phyloP scores from a whole-genome alignment of 2,113 vertebrate species.

The Petromus typicus region DNA sequence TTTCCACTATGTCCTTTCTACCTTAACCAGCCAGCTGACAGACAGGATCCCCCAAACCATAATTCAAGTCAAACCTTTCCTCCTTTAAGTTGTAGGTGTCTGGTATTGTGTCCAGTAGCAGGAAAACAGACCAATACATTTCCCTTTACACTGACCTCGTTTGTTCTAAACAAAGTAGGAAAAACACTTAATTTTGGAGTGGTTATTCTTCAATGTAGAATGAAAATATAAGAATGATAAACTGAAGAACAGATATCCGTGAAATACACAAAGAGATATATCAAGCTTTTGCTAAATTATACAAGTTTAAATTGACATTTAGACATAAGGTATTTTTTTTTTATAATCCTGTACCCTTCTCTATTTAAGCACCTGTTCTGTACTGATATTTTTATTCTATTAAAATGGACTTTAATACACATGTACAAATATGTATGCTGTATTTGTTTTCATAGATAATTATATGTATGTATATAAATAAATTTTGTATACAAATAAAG shows the following conservation, averaged over 20 bases:
- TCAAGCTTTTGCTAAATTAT: not conserved
- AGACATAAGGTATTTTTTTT: not conserved
- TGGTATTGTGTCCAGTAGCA: not conserved
- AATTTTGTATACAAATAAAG: not conserved
- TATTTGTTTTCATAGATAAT: not conserved
- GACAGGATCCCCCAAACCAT: not conserved
- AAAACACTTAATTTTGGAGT: not conserved
- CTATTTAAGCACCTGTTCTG: not conserved
- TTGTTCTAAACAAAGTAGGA: not conserved
- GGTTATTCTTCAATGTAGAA: not conserved
- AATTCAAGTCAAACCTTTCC: not conserved
- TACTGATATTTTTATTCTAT: conserved; percentile 29
- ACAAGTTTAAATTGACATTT: not conserved
- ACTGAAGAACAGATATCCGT: not conserved
- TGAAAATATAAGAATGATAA: conserved; percentile 21
- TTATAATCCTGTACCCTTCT: not conserved
- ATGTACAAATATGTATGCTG: not conserved
- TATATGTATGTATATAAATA: not conserved
- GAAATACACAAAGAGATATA: not conserved
- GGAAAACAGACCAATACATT: not conserved
- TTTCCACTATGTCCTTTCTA: not conserved
- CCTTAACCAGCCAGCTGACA: not conserved
- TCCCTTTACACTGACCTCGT: not conserved
- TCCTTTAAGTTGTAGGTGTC: not conserved
- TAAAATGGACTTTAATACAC: not conserved